Percentiles rank a stretch among this genome's conserved stretches.
Evolutionary conservation across 1,140 invertebrate species (phyloP).

Genomic region (Aplysia californica): DNA sequence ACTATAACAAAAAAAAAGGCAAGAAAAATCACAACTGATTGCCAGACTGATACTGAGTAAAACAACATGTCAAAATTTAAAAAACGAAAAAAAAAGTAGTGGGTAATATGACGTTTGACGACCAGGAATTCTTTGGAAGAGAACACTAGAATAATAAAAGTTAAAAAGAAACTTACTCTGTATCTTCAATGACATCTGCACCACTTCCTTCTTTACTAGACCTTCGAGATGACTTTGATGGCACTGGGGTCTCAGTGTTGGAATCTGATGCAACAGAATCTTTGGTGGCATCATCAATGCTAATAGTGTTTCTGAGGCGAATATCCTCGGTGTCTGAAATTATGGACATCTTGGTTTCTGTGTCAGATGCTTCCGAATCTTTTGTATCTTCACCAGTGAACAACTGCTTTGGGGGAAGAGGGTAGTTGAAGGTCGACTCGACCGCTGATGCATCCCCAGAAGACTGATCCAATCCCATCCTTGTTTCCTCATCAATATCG

Average conservation of each 20-base stretch:
- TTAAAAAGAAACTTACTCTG: slow-evolving; percentile 19
- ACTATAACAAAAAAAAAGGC: too few species aligned
- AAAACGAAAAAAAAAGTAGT: too few species aligned
- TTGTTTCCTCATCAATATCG: slow-evolving; percentile 37
- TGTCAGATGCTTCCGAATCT: slow-evolving; percentile 23
- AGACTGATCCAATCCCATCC: slow-evolving; percentile 33
- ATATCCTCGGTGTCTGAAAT: slow-evolving; percentile 21
- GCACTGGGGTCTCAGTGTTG: slow-evolving; percentile 30
- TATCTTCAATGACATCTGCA: background rate
- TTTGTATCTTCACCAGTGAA: slow-evolving; percentile 22
- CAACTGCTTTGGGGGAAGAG: slow-evolving; percentile 20
- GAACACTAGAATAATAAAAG: too few species aligned
- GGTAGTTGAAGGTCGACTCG: background rate
- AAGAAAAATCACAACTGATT: too few species aligned
- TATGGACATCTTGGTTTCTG: slow-evolving; percentile 22
- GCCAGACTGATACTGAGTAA: too few species aligned
- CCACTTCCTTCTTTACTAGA: slow-evolving; percentile 7
- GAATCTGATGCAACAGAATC: slow-evolving; percentile 22
- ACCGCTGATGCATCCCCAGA: background rate
- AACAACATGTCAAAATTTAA: too few species aligned
- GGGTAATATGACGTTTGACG: too few species aligned
- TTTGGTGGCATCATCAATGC: slow-evolving; percentile 25
- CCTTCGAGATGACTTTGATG: slow-evolving; percentile 14
- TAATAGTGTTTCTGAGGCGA: slow-evolving; percentile 27
- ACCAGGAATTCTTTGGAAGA: too few species aligned